Evolutionary conservation across 2,113 vertebrate species (phyloP).

Genomic region (Brachyistius frenatus): DNA sequence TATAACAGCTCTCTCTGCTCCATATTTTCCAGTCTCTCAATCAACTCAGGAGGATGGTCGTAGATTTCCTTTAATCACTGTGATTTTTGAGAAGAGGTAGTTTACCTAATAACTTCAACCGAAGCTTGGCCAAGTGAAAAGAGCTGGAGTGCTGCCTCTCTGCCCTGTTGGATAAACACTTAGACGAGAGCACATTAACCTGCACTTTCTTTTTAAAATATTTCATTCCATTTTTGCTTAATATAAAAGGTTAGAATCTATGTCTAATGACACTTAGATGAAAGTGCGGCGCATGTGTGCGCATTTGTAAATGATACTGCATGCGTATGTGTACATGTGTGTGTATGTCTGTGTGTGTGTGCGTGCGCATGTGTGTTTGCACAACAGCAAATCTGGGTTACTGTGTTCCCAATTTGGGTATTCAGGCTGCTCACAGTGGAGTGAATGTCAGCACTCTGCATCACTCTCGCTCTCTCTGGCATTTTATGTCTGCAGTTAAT

Average conservation of each 20-base stretch:
- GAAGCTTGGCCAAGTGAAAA: constrained; percentile 34
- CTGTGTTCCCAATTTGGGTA: constrained; percentile 32
- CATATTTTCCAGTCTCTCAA: too few relatives aligned
- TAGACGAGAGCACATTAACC: constrained; percentile 38
- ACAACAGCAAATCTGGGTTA: constrained; percentile 52
- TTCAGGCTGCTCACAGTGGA: constrained; percentile 30
- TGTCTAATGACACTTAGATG: constrained; percentile 43
- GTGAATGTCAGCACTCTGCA: constrained; percentile 48
- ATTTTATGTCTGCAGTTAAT: constrained; percentile 33
- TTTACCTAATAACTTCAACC: background rate
- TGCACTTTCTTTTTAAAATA: constrained; percentile 49
- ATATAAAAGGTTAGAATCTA: constrained; percentile 55
- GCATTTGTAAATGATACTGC: background rate
- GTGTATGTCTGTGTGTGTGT: background rate
- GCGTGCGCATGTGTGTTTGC: constrained; percentile 13
- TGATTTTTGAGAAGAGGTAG: too few relatives aligned
- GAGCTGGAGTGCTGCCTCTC: constrained; percentile 33
- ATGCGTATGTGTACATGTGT: background rate
- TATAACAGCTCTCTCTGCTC: too few relatives aligned
- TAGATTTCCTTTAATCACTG: too few relatives aligned
- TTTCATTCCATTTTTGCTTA: constrained; percentile 61
- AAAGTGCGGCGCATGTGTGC: constrained; percentile 18
- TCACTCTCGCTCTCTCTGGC: constrained; percentile 17
- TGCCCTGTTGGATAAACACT: constrained; percentile 56
- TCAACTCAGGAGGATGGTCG: too few relatives aligned